phyloP scores from a whole-genome alignment of 2,797 vertebrate genomes.

The Mastacembelus armatus region DNA sequence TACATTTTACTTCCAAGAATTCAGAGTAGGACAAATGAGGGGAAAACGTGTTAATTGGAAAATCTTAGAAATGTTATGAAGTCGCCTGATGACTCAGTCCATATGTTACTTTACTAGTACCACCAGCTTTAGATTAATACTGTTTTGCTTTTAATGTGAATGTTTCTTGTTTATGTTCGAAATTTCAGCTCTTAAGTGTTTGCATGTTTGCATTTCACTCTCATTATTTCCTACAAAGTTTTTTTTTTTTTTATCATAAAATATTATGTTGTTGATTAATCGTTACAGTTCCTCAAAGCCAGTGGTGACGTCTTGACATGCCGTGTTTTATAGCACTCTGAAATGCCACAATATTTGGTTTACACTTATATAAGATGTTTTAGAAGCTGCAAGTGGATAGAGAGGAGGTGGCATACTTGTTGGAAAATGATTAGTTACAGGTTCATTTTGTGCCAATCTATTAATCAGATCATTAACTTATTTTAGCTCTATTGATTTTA shows the following conservation, averaged over 20 bases:
- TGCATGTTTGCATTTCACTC: background rate
- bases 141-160: background rate
- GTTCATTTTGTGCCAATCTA: conserved; percentile 1
- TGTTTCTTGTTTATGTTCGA: background rate
- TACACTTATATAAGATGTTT: too few relatives aligned
- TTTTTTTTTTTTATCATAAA: background rate
- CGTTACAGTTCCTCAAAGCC: background rate
- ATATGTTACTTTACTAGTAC: too few relatives aligned
- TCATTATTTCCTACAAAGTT: background rate
- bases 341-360: background rate
- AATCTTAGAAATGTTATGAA: too few relatives aligned
- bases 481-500: background rate
- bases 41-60: background rate
- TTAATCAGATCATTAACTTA: background rate
- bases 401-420: too few relatives aligned
- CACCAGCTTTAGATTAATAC: background rate
- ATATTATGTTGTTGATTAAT: background rate
- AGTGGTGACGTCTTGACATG: background rate
- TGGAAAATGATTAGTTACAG: background rate
- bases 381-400: too few relatives aligned
- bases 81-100: background rate
- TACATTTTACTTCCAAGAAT: conserved; percentile 3
- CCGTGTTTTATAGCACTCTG: background rate
- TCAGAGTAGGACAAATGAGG: background rate
- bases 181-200: conserved; percentile 1